These are phyloP conservation scores for Pteropus alecto DNA, from an alignment of 2,113 vertebrate species.

Conservation along the genomic window DNA sequence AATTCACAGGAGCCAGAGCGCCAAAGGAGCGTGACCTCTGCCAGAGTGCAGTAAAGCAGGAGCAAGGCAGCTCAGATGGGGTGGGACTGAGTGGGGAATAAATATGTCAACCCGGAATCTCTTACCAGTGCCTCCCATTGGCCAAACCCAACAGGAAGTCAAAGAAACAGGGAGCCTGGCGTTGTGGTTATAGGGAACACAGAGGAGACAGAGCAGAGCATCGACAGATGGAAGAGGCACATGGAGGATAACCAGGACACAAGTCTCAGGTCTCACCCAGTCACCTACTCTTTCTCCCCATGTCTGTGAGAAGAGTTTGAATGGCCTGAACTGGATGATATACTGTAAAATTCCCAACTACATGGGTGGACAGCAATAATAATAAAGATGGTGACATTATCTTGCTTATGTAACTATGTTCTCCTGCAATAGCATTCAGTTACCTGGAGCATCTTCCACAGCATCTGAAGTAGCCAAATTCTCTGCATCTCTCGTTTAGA, in stretches of 20 bases:
- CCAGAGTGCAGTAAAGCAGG: neutral
- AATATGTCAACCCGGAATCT: neutral
- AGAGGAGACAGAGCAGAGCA: neutral
- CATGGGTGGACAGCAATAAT: accelerated
- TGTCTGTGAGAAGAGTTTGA: neutral
- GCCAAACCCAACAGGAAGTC: neutral
- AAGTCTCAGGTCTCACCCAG: accelerated
- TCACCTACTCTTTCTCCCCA: neutral
- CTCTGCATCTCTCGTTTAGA: neutral
- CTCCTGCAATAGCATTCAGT: neutral
- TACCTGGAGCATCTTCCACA: neutral
- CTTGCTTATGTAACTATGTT: neutral
- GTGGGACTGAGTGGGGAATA: neutral
- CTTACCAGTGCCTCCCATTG: neutral
- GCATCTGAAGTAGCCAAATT: neutral
- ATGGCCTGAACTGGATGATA: neutral
- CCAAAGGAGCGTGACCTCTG: accelerated
- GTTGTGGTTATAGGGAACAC: neutral
- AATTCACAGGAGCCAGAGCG: neutral
- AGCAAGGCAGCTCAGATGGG: neutral
- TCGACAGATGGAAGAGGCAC: accelerated
- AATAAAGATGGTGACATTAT: neutral
- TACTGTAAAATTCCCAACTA: neutral
- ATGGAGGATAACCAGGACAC: neutral
- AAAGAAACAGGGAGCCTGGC: neutral